Evolutionary conservation across 2,797 vertebrate genomes (phyloP).

Genomic region (Sphenopsis melanotis): DNA sequence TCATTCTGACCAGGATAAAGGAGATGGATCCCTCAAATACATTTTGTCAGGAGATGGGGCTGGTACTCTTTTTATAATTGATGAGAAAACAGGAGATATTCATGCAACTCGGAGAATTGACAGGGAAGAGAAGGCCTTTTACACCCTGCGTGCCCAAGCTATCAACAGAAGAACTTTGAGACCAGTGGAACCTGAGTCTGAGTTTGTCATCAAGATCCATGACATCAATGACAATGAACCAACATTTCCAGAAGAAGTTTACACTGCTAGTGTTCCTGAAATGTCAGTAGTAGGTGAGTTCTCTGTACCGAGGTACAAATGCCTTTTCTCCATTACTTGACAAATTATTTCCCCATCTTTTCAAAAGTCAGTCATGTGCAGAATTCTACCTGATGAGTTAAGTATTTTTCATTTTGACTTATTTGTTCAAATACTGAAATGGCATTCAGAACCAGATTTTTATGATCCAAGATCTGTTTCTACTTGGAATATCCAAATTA

Average conservation of each 20-base stretch:
- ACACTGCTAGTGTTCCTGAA: conserved; percentile 87
- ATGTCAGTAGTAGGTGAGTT: conserved; percentile 92
- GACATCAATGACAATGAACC: conserved; percentile 98
- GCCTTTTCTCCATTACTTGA: background rate
- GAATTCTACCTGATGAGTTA: background rate
- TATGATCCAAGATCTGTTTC: background rate
- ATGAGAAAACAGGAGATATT: conserved; percentile 94
- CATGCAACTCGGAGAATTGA: conserved; percentile 95
- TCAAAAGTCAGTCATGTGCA: background rate
- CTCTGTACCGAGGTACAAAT: background rate
- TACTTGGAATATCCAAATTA: background rate
- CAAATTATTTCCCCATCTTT: background rate
- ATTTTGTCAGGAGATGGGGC: conserved; percentile 92
- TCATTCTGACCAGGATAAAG: conserved; percentile 90
- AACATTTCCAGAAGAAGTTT: conserved; percentile 87
- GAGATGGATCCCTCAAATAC: conserved; percentile 89
- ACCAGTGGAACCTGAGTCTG: conserved; percentile 91
- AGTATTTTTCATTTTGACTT: background rate
- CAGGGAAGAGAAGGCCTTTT: conserved; percentile 92
- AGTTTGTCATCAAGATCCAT: conserved; percentile 98
- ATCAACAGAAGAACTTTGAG: conserved; percentile 87
- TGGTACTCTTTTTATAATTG: conserved; percentile 90
- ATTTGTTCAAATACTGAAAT: background rate
- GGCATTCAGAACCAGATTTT: background rate
- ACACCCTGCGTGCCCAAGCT: conserved; percentile 90